These are phyloP conservation scores for Ardeotis arabs DNA, from an alignment of 2,113 vertebrate species.

Conservation along the genomic window DNA sequence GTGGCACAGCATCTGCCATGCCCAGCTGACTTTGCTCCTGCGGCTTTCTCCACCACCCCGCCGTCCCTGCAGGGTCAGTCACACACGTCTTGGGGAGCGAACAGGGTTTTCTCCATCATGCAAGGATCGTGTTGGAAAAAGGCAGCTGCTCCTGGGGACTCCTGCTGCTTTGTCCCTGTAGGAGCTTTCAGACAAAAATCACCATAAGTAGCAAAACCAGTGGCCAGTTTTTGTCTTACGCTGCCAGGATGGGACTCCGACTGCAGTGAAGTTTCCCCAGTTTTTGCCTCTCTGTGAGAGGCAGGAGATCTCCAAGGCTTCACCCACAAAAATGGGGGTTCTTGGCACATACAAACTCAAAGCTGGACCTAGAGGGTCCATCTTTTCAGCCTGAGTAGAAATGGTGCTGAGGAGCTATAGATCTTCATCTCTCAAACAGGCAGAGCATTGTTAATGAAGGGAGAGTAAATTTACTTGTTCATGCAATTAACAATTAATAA, in stretches of 20 bases:
- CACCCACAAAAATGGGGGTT: not conserved
- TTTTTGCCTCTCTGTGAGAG: not conserved
- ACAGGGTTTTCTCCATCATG: not conserved
- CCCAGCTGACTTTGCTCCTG: not conserved
- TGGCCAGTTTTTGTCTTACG: not conserved
- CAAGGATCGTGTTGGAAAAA: not conserved
- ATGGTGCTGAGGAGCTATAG: not conserved
- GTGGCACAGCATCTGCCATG: not conserved
- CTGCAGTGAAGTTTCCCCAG: not conserved
- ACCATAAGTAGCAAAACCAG: not conserved
- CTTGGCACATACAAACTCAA: fast-evolving
- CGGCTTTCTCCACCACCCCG: not conserved
- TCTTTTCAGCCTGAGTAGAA: not conserved
- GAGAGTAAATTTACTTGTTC: not conserved
- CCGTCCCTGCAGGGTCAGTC: not conserved
- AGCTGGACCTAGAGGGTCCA: not conserved
- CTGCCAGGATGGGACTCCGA: not conserved
- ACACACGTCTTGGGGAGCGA: not conserved
- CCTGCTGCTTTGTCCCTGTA: not conserved
- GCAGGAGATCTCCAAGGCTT: not conserved
- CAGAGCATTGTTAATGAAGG: not conserved
- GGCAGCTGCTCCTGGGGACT: not conserved
- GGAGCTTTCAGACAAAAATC: not conserved
- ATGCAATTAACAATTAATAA: not conserved
- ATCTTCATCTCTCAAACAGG: not conserved